Base-by-base conservation (phyloP, 2,888 invertebrate species). In the Merodon equestris region DNA sequence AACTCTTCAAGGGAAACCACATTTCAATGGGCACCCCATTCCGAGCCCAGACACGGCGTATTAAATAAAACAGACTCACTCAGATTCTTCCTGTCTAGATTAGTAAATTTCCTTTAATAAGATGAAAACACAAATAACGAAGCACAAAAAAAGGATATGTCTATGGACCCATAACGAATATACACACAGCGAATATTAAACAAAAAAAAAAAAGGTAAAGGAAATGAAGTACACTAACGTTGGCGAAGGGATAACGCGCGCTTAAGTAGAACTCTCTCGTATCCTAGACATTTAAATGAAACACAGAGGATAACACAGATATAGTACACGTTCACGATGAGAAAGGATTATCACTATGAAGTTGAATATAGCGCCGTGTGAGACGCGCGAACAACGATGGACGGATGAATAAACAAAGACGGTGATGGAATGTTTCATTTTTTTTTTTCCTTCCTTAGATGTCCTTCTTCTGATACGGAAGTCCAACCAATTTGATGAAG, bases 201-300 rank as follows among this genome's bases (percentile, higher is more conserved):
- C 51, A 63, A 51, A 18, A 48, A 42, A 40, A 36, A 9, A 57
- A 45, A 47, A 44, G 9, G 14, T 53, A 53, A 45, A 40, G 10
- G 10, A 40, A n/a, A 76, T 71, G 50, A 61, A 63, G 13, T 53
- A n/a, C n/a, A n/a, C n/a, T n/a, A n/a, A n/a, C n/a, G n/a, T n/a
- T 57, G 44, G 61, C 36, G 53, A 44, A 60, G 9, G 38, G 34
- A 60, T 67, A 77, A 71, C 72, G 63, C 58, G 36, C 77, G 40
- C 51, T 71, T 60, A n/a, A 60, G 56, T 63, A 36, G 51, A 63
- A 51, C 51, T 10, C n/a, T n/a, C 27, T 27, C 27, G 27, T 27
- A 40, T 40, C 40, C 34, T 19, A 44, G 48, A 77, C 77, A 73
- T 68, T 77, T 58, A 77, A 44, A 77, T 77, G 76, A 72, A 73